These are phyloP conservation scores for Zapus hudsonius DNA, from an alignment of 2,113 vertebrate genomes.

Conservation along the genomic window DNA sequence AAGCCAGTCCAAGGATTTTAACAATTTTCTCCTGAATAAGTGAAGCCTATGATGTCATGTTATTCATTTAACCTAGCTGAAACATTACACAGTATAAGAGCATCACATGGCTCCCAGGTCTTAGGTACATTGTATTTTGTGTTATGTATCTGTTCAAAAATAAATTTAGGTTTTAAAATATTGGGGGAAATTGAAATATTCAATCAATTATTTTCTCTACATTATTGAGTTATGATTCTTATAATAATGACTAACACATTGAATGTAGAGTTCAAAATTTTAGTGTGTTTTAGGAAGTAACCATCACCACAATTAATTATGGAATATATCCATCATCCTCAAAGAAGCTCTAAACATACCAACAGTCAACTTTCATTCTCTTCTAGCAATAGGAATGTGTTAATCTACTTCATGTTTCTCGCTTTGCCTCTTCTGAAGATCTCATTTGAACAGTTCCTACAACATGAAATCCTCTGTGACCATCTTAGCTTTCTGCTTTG, in stretches of 20 bases:
- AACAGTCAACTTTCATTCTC: neutral
- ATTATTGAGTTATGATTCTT: neutral
- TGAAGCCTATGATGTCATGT: neutral
- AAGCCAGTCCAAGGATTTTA: neutral
- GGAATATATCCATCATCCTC: neutral
- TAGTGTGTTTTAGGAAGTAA: neutral
- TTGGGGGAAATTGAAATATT: neutral
- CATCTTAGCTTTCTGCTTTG: neutral
- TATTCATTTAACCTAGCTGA: neutral
- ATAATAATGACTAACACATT: too few relatives aligned
- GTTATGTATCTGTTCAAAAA: neutral
- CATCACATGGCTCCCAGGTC: neutral
- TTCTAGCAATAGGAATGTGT: fast-evolving
- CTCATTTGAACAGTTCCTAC: neutral
- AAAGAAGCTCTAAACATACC: neutral
- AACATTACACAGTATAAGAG: neutral
- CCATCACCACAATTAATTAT: neutral
- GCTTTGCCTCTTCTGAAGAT: neutral
- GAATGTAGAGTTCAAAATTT: neutral
- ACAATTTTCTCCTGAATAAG: neutral
- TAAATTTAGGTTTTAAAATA: constrained; percentile 3
- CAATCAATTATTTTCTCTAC: neutral
- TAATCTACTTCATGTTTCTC: neutral
- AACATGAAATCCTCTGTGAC: neutral
- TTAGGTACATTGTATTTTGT: neutral